phyloP scores from a whole-genome alignment of 2,797 vertebrate species.

The Cryptoblepharus egeriae region DNA sequence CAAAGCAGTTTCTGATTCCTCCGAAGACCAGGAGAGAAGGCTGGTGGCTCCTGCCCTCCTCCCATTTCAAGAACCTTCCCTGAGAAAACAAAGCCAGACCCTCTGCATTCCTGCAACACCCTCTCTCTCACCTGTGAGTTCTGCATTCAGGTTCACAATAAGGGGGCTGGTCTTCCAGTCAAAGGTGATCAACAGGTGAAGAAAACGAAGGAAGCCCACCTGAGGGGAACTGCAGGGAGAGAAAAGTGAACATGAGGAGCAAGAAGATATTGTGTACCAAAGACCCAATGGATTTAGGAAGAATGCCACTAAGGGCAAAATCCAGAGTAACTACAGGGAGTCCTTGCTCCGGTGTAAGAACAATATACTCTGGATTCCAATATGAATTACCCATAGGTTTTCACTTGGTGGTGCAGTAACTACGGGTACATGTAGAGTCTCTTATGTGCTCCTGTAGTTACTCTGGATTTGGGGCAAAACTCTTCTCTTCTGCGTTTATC shows the following conservation, averaged over 20 bases:
- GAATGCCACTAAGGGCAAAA: no score
- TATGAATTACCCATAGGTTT: no score
- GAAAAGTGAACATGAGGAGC: not conserved
- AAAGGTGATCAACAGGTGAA: slow-evolving; percentile 88
- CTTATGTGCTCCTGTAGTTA: no score
- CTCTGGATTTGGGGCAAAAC: no score
- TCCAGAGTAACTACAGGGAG: no score
- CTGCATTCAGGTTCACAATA: slow-evolving; percentile 89
- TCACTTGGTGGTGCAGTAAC: no score
- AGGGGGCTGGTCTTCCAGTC: slow-evolving; percentile 97
- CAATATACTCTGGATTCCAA: no score
- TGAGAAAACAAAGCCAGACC: not conserved
- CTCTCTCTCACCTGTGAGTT: slow-evolving; percentile 84
- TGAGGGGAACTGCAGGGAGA: slow-evolving; percentile 87
- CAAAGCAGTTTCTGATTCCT: not conserved
- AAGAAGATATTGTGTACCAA: not conserved
- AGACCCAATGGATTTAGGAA: no score
- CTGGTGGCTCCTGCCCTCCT: rapidly evolving
- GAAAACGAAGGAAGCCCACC: slow-evolving; percentile 94
- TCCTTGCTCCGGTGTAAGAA: no score
- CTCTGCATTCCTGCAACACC: not conserved
- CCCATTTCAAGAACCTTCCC: not conserved
- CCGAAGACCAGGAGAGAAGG: no score
- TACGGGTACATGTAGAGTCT: no score
- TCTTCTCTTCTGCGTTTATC: no score